Percentiles rank a stretch among this genome's conserved stretches.
Evolutionary conservation across 2,888 invertebrate species (phyloP).

Genomic region (Spisula solida): DNA sequence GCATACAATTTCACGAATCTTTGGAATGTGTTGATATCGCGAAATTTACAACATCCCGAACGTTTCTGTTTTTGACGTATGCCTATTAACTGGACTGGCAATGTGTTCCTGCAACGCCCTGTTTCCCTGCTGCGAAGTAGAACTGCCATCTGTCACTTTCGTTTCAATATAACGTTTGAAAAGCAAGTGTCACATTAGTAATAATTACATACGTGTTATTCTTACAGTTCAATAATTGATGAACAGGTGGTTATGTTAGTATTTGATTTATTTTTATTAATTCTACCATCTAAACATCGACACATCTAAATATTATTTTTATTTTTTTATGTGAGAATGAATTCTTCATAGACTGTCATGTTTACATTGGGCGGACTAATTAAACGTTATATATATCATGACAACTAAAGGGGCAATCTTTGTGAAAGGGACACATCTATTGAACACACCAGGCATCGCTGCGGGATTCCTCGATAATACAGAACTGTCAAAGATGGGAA

Average conservation of each 20-base stretch:
- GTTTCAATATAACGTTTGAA: background rate
- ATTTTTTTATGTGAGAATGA: background rate
- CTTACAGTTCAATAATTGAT: background rate
- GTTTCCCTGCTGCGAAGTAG: background rate
- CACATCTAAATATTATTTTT: background rate
- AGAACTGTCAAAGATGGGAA: background rate
- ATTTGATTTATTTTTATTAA: background rate
- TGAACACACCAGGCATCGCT: background rate
- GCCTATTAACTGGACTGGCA: conserved; percentile 1
- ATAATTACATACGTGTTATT: background rate
- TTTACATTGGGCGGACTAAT: background rate
- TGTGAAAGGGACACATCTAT: background rate
- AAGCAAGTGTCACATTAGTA: background rate
- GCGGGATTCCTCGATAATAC: background rate
- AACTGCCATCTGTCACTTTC: background rate
- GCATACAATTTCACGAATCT: too few relatives aligned
- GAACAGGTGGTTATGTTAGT: background rate
- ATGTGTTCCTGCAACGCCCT: background rate
- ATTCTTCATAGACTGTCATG: background rate
- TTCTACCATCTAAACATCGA: background rate
- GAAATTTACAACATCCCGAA: too few relatives aligned
- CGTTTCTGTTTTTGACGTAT: too few relatives aligned
- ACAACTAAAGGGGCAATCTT: conserved; percentile 1
- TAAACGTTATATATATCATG: background rate
- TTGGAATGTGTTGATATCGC: too few relatives aligned